phyloP scores from a whole-genome alignment of 2,113 vertebrate genomes.

The Ondatra zibethicus region DNA sequence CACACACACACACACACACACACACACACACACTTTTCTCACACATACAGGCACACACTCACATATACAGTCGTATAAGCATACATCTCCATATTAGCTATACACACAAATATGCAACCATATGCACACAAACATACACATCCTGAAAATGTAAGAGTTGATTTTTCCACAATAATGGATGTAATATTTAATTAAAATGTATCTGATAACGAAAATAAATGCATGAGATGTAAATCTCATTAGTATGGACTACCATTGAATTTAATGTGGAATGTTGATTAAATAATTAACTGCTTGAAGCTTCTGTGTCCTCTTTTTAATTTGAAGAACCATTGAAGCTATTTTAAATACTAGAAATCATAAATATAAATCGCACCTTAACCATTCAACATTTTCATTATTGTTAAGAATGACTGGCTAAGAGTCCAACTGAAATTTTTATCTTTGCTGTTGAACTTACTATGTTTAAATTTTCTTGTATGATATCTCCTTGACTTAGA shows the following conservation, averaged over 20 bases:
- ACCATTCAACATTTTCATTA: background rate
- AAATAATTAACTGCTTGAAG: slow-evolving; percentile 7
- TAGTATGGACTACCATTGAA: background rate
- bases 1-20: background rate
- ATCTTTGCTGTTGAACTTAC: background rate
- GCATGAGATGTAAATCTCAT: background rate
- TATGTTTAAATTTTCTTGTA: background rate
- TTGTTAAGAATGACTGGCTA: background rate
- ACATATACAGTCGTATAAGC: background rate
- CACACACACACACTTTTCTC: background rate
- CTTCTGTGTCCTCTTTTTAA: background rate
- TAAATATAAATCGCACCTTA: slow-evolving; percentile 2
- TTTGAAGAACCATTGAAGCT: background rate
- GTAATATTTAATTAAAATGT: background rate
- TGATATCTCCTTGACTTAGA: background rate
- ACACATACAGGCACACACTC: background rate
- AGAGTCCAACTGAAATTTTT: background rate
- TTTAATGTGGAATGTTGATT: background rate
- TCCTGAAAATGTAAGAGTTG: background rate
- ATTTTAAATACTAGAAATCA: background rate
- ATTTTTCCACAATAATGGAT: background rate
- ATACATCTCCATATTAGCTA: background rate
- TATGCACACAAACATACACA: background rate
- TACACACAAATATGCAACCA: background rate
- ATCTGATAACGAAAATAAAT: background rate